Percentiles rank a stretch among this genome's conserved stretches.
These are phyloP conservation scores for Periparus ater DNA, from an alignment of 2,797 vertebrate species.

Conservation along the genomic window DNA sequence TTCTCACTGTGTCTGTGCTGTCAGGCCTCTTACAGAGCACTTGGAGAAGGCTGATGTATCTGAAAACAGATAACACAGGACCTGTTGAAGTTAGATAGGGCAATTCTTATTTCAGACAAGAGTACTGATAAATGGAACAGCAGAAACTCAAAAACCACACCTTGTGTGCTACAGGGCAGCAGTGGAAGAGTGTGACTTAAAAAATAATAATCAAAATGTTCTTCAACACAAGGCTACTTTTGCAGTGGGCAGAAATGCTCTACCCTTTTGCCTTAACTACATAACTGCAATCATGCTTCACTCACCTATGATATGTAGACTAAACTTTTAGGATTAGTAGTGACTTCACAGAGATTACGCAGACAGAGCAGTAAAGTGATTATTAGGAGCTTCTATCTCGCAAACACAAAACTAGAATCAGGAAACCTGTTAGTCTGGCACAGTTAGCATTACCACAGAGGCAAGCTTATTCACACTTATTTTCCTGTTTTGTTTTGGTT, in stretches of 20 bases:
- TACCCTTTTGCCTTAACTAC: background rate
- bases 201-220: background rate
- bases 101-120: background rate
- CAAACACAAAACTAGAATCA: background rate
- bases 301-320: background rate
- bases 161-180: background rate
- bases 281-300: background rate
- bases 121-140: background rate
- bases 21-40: background rate
- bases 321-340: conserved; percentile 3
- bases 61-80: background rate
- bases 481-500: too few species aligned
- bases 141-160: background rate
- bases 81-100: background rate
- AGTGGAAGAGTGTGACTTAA: background rate
- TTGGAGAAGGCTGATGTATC: background rate
- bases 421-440: conserved; percentile 27
- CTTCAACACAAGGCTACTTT: background rate
- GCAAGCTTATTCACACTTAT: background rate
- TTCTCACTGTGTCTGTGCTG: background rate
- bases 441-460: background rate
- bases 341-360: background rate
- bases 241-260: background rate
- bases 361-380: background rate
- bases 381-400: background rate